phyloP scores from a whole-genome alignment of 2,888 invertebrate species.

The Adineta ricciae region DNA sequence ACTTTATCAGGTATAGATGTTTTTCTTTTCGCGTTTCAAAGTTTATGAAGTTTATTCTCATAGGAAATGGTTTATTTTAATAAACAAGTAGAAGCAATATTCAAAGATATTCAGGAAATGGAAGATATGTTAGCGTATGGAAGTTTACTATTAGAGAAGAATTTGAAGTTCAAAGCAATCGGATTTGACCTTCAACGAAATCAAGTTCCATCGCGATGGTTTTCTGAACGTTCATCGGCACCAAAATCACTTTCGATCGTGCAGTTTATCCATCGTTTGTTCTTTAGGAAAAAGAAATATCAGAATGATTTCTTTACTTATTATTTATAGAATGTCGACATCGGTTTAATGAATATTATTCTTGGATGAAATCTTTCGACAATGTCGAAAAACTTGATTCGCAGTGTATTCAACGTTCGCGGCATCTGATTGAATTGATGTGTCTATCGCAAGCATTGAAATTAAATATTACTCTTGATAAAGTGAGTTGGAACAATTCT shows the following conservation, averaged over 20 bases:
- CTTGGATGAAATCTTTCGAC: background rate
- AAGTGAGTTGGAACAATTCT: background rate
- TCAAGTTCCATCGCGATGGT: background rate
- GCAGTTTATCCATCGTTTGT: background rate
- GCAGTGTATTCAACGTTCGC: background rate
- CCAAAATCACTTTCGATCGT: background rate
- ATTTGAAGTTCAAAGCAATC: background rate
- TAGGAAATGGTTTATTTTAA: slow-evolving; percentile 1
- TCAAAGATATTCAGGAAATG: background rate
- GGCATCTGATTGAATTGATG: background rate
- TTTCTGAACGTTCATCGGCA: background rate
- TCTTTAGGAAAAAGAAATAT: background rate
- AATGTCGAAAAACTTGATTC: background rate
- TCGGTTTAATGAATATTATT: slow-evolving; percentile 19
- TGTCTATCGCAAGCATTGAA: background rate
- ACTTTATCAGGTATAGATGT: background rate
- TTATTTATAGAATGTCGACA: background rate
- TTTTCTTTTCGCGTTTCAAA: background rate
- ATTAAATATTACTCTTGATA: background rate
- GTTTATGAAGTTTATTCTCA: background rate
- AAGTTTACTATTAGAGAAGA: background rate
- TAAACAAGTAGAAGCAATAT: background rate
- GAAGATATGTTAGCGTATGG: background rate
- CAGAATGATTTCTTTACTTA: background rate
- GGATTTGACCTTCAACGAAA: background rate